phyloP scores from a whole-genome alignment of 2,888 invertebrate species.

The Kryphioiulus occultus region DNA sequence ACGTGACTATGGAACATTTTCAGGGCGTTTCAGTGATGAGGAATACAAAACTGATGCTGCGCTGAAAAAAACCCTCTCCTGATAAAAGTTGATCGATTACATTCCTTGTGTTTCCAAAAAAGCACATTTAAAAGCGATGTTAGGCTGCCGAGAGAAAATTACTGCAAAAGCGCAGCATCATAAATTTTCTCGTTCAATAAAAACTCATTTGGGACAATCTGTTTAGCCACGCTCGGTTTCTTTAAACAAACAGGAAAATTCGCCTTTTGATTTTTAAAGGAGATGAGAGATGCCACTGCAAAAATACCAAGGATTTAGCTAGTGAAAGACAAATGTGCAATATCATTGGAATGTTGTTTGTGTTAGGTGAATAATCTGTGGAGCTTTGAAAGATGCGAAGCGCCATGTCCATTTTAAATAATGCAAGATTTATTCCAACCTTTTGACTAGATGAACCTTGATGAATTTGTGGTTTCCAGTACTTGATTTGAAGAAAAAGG shows the following conservation, averaged over 20 bases:
- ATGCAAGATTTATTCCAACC: too few relatives aligned
- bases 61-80: neutral
- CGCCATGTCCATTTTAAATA: too few relatives aligned
- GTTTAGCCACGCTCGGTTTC: conserved; percentile 14
- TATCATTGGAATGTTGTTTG: neutral
- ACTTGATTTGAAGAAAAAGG: too few relatives aligned
- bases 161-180: conserved; percentile 14
- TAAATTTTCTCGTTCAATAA: conserved; percentile 8
- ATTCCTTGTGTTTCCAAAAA: conserved; percentile 23
- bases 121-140: conserved; percentile 23
- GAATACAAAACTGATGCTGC: neutral
- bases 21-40: neutral
- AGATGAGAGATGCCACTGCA: neutral
- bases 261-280: conserved; percentile 7
- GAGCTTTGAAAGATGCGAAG: neutral
- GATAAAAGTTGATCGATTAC: conserved; percentile 23
- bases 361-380: neutral
- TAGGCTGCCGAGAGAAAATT: neutral
- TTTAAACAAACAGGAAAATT: conserved; percentile 23
- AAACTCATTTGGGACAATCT: conserved; percentile 23
- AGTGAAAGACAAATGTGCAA: neutral
- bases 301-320: neutral
- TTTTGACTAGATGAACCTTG: too few relatives aligned
- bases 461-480: too few relatives aligned
- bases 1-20: neutral